Conservation (phyloP, 2,113 vertebrate genomes). For the Actenoides lindsayi region DNA sequence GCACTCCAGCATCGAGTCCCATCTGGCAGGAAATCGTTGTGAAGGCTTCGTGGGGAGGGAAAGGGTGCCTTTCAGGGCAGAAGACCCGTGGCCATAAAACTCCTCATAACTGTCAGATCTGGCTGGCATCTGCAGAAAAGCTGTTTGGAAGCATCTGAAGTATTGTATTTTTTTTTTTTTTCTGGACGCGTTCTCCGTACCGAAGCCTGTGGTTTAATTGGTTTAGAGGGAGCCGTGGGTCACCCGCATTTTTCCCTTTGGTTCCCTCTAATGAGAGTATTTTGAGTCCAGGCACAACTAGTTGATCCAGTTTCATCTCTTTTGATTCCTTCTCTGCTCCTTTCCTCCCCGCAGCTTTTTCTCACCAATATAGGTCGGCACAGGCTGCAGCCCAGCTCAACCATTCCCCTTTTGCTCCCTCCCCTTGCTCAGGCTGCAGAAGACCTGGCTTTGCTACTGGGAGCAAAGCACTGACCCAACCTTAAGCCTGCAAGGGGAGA, state of each 20-base stretch:
- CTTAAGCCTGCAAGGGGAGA: not conserved
- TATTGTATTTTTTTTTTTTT: not conserved
- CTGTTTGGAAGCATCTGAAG: conserved; percentile 3
- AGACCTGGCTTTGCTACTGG: not conserved
- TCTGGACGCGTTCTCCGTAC: not conserved
- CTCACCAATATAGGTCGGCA: conserved; percentile 64
- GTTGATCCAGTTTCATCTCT: conserved; percentile 62
- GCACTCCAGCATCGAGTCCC: not conserved
- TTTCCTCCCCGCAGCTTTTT: conserved; percentile 45
- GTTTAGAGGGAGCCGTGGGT: not conserved
- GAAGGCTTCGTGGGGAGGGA: not conserved
- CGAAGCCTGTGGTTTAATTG: conserved; percentile 8
- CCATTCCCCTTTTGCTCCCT: not conserved
- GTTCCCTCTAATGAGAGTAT: conserved; percentile 58
- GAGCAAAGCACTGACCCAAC: not conserved
- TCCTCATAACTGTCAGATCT: conserved; percentile 2
- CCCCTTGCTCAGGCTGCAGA: not conserved
- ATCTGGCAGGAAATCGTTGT: not conserved
- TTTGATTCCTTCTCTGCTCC: conserved; percentile 45
- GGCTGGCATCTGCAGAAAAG: conserved; percentile 7
- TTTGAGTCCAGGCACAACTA: conserved; percentile 52
- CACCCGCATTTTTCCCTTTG: conserved; percentile 1
- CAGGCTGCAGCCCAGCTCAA: not conserved
- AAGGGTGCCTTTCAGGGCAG: not conserved
- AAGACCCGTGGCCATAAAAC: not conserved